phyloP scores from a whole-genome alignment of 2,888 invertebrate species.

The Ophion ellenae region DNA sequence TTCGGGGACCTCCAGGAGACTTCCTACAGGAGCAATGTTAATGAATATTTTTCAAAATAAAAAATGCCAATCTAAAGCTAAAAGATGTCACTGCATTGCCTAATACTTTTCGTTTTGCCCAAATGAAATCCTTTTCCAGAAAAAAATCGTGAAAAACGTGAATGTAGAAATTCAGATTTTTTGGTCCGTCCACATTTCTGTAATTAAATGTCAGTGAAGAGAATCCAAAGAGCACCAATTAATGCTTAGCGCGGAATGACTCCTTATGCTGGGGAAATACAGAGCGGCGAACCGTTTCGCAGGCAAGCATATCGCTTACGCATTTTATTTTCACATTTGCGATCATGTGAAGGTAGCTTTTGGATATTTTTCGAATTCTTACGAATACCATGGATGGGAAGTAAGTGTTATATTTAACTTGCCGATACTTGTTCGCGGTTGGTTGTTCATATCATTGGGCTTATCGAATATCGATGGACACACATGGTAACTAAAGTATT shows the following conservation, averaged over 20 bases:
- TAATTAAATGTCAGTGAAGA: background rate
- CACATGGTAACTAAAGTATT: constrained; percentile 57
- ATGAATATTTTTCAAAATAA: too few relatives aligned
- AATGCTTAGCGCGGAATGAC: background rate
- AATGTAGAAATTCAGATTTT: background rate
- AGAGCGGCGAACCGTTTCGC: too few relatives aligned
- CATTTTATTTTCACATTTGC: background rate
- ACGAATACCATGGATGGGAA: background rate
- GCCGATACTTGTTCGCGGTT: constrained; percentile 27
- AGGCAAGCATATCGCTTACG: too few relatives aligned
- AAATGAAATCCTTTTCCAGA: too few relatives aligned
- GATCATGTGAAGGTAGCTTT: background rate
- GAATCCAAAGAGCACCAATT: background rate
- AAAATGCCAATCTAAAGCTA: too few relatives aligned
- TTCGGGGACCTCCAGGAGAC: too few relatives aligned
- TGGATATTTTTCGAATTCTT: background rate
- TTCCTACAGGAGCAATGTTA: too few relatives aligned
- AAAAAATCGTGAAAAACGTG: background rate
- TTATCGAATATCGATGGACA: background rate
- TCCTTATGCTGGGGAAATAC: background rate
- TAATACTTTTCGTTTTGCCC: too few relatives aligned
- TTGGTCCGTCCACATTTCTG: background rate
- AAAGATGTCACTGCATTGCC: too few relatives aligned
- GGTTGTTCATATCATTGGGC: background rate
- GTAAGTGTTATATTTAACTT: background rate